phyloP scores from a whole-genome alignment of 2,113 vertebrate genomes.

The Sylvilagus bachmani region DNA sequence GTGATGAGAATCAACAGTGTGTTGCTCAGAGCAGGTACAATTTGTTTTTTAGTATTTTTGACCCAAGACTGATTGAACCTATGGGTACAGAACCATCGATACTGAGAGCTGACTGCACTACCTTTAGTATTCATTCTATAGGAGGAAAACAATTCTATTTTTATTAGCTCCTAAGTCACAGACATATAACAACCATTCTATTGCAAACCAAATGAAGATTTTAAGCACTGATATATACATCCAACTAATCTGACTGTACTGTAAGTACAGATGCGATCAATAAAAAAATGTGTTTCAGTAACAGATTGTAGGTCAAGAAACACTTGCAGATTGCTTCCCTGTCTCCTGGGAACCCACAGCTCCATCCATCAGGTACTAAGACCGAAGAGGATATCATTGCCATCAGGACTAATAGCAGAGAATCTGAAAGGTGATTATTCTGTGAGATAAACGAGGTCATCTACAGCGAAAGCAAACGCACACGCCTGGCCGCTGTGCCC shows the following conservation, averaged over 20 bases:
- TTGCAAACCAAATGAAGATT: background rate
- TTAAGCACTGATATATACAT: background rate
- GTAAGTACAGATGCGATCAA: background rate
- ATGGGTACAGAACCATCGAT: background rate
- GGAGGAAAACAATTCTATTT: background rate
- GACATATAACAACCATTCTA: background rate
- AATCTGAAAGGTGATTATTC: background rate
- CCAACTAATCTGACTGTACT: background rate
- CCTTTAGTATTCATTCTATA: background rate
- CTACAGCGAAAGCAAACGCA: background rate
- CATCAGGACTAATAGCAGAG: background rate
- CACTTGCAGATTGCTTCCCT: background rate
- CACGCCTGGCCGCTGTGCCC: accelerated
- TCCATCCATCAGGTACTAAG: constrained; percentile 43
- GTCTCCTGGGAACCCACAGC: background rate
- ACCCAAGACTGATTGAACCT: background rate
- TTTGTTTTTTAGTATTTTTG: background rate
- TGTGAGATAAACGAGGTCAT: background rate
- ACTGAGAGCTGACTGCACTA: background rate
- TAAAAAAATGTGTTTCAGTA: constrained; percentile 8
- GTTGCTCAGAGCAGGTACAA: background rate
- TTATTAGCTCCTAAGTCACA: background rate
- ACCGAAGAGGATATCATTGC: background rate
- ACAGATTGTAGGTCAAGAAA: constrained; percentile 31
- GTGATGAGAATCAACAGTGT: background rate